Evolutionary conservation across 2,888 invertebrate genomes (phyloP).

Genomic region (Epistrophella euchroma): DNA sequence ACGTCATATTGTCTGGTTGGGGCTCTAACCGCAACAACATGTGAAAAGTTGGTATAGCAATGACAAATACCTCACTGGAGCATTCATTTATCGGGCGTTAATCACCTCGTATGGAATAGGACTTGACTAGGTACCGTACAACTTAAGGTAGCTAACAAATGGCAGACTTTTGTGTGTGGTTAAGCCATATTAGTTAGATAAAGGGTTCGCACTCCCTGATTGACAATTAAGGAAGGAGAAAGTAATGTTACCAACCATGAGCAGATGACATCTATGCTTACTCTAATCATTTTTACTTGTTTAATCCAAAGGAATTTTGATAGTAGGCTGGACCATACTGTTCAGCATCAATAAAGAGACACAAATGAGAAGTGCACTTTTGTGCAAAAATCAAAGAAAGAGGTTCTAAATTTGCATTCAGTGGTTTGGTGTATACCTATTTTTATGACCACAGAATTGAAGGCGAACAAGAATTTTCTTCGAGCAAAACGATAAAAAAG

Average conservation of each 20-base stretch:
- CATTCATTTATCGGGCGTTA: conserved; percentile 41
- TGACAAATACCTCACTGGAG: conserved; percentile 27
- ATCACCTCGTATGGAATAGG: conserved; percentile 14
- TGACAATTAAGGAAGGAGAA: background rate
- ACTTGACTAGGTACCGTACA: background rate
- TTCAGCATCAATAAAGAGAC: conserved; percentile 15
- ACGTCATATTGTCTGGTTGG: background rate
- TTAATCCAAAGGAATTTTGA: conserved; percentile 19
- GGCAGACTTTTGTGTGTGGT: conserved; percentile 9
- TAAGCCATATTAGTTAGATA: background rate
- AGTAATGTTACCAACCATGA: background rate
- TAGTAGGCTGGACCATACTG: conserved; percentile 5
- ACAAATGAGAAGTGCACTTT: background rate
- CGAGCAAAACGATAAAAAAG: too few species aligned
- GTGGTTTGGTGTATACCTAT: too few species aligned
- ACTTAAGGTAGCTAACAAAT: conserved; percentile 28
- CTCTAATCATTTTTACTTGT: background rate
- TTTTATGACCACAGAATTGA: too few species aligned
- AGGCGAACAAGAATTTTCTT: too few species aligned
- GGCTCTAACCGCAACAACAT: conserved; percentile 21
- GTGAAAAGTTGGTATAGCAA: conserved; percentile 12
- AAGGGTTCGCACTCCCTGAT: background rate
- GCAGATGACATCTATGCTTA: conserved; percentile 3
- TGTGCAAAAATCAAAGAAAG: background rate
- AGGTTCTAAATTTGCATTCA: background rate